Base-by-base conservation (phyloP, 2,888 invertebrate species). In the Dynastes tityus region DNA sequence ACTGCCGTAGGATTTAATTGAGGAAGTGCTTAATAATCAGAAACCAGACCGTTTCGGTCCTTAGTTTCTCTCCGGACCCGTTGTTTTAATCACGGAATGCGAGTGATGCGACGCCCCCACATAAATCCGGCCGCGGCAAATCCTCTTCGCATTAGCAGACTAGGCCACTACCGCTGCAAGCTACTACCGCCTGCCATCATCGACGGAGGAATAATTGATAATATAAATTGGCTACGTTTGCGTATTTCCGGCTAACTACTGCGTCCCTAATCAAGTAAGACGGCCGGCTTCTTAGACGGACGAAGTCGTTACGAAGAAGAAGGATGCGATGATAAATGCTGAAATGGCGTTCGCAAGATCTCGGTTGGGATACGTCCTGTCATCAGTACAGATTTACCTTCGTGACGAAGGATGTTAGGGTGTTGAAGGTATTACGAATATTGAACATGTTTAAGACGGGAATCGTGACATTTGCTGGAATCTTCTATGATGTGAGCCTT, bases 211-310 rank as follows among this genome's bases (percentile, higher is more conserved):
- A 74, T 74, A 74, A 74, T 74, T 74, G 61, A 74, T 73, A 73
- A 74, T 74, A 74, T 74, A 74, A 74, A 74, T 74, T 74, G 73
- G 73, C 73, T 61, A 61, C 61, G 73, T 73, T 37, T 61, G 61
- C 61, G 61, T 74, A 29, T 61, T 74, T 74, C 73, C 45, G 61
- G 61, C 32, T 74, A 63, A 49, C 61, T 61, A 45, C n/a, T 16
- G 73, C 40, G 45, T 74, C 73, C 61, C 73, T 61, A 74, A 74
- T 74, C 73, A 74, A 74, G 49, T 61, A 74, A 74, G 73, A 74
- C 73, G 55, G 61, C 73, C 45, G 2, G 37, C 73, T 74, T 45
- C 73, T 74, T 61, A 45, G 45, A 40, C 16, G 73, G 22, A 73
- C 37, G 13, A 8, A 45, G 16, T 11, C n/a, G 55, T 55, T 16